Evolutionary conservation across 2,888 invertebrate genomes (phyloP), one percentile per base, ranked within the genome.

Genomic region (Laothoe populi): DNA sequence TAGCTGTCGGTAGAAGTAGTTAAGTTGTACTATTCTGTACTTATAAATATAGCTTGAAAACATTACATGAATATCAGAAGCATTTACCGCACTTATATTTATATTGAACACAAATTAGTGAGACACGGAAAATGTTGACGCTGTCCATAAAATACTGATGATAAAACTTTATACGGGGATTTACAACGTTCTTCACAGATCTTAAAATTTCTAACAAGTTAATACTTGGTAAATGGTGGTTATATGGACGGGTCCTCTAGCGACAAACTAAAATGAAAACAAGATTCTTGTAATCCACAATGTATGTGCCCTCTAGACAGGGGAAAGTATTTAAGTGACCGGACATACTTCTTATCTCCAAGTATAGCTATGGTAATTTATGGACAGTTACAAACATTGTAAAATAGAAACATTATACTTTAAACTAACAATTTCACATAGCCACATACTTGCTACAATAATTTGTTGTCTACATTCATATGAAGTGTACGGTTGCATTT

Each of bases 11-110:
- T 35, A 19, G 19, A 53, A 31, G 19, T 35, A 31, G 53, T 53
- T 35, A 35, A 53, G 16, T 31, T 53, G 35, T 53, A 53, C 53
- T 53, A 31, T 53, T 53, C 31, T 53, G 53, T 53, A 53, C 53
- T 53, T 53, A 53, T 35, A 4, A 53, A 53, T 35, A 53, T 10
- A 53, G 35, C 10, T 19, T 53, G 35, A 35, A 35, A 21, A 21
- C 0, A 35, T 53, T 10, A 53, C 8, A 26, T 16, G 26, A 26
- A n/a, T 26, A 26, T 26, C 2, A 3, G 10, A 2, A 49, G 49
- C 26, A 31, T 10, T 49, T 19, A 44, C 10, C 26, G 26, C 10
- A 16, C 16, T 16, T 7, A 10, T 24, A 24, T 48, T 24, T 48
- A 23, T 8, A 26, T n/a, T 26, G n/a, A 49, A 31, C 3, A 49